Percentiles rank a stretch among this genome's conserved stretches.
These are phyloP conservation scores for Drosophila subsilvestris DNA, from an alignment of 2,888 invertebrate species.

Conservation along the genomic window DNA sequence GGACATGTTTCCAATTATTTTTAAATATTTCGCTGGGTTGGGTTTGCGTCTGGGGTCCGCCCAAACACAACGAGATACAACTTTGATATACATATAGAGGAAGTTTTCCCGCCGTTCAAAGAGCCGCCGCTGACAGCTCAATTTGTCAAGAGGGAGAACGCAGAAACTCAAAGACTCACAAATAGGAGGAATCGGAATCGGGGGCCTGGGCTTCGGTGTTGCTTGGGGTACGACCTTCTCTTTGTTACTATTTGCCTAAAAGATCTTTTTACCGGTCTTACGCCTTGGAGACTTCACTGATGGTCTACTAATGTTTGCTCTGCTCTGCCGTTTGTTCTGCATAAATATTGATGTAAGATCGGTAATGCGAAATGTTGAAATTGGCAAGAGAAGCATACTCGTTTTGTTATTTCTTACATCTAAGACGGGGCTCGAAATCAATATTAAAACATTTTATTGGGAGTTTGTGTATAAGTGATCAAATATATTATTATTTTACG, in stretches of 20 bases:
- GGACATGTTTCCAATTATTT: constrained; percentile 49
- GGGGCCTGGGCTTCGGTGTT: constrained; percentile 1
- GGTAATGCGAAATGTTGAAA: constrained; percentile 48
- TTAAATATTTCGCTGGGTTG: constrained; percentile 32
- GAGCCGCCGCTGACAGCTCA: constrained; percentile 70
- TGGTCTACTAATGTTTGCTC: constrained; percentile 24
- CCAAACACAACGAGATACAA: constrained; percentile 12
- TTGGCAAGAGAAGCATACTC: background rate
- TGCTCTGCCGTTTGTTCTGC: constrained; percentile 28
- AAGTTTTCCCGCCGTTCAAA: constrained; percentile 44
- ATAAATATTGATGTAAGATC: constrained; percentile 55
- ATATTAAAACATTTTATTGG: no score
- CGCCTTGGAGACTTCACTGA: constrained; percentile 57
- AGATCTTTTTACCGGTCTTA: constrained; percentile 60
- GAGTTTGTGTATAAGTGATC: no score
- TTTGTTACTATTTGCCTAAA: constrained; percentile 32
- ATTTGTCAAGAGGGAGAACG: constrained; percentile 64
- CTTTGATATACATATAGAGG: constrained; percentile 53
- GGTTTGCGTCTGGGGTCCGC: constrained; percentile 14
- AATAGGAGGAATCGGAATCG: background rate
- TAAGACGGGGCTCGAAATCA: no score
- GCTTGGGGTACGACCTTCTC: constrained; percentile 32
- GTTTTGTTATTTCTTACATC: no score
- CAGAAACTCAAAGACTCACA: constrained; percentile 39
- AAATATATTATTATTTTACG: no score